Conservation (phyloP, 2,888 invertebrate genomes). For the Conomelus anceps region DNA sequence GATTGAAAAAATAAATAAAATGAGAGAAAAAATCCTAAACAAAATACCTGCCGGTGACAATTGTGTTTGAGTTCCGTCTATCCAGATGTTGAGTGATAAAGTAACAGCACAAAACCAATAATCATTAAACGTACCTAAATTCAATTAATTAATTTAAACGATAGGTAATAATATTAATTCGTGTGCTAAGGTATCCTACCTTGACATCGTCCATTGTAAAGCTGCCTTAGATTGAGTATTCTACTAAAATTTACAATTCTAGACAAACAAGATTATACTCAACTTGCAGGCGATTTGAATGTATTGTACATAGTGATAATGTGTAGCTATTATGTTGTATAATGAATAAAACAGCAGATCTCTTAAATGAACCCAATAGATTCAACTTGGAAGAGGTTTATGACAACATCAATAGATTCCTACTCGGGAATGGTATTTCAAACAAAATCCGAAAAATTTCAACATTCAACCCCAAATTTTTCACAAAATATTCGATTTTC, state of each 20-base stretch:
- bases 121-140: background rate
- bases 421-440: too few relatives aligned
- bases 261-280: background rate
- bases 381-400: background rate
- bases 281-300: background rate
- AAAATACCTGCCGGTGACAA: background rate
- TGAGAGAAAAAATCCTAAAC: background rate
- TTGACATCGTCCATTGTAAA: too few relatives aligned
- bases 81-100: background rate
- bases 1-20: too few relatives aligned
- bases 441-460: too few relatives aligned
- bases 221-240: background rate
- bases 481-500: too few relatives aligned
- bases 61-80: background rate
- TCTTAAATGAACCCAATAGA: background rate
- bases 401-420: too few relatives aligned
- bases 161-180: background rate
- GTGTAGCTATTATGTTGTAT: background rate
- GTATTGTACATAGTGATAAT: too few relatives aligned
- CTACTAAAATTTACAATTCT: background rate
- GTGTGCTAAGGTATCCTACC: background rate
- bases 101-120: background rate
- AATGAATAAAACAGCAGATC: background rate
- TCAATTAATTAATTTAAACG: background rate
- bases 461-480: too few relatives aligned